These are phyloP conservation scores for Orchesella cincta DNA, from an alignment of 1,140 invertebrate genomes.

Conservation along the genomic window DNA sequence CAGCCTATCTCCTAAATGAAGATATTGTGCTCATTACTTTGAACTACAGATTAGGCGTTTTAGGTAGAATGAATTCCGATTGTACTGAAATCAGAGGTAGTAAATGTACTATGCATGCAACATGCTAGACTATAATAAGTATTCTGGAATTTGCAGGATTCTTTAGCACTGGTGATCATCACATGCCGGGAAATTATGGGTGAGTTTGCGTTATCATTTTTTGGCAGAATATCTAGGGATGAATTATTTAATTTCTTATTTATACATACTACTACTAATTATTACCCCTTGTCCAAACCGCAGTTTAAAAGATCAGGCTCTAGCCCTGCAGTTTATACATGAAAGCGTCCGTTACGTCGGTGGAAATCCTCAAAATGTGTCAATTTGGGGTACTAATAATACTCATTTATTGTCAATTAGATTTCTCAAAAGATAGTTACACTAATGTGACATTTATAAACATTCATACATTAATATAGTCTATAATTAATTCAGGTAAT, in stretches of 20 bases:
- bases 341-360: neutral
- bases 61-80: too few relatives aligned
- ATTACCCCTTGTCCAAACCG: neutral
- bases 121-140: too few relatives aligned
- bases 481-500: neutral
- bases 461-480: too few relatives aligned
- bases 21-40: slow-evolving; percentile 67
- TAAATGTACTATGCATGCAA: too few relatives aligned
- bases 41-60: slow-evolving; percentile 66
- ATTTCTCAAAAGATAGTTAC: too few relatives aligned
- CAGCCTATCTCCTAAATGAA: slow-evolving; percentile 64
- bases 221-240: too few relatives aligned
- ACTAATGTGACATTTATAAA: too few relatives aligned
- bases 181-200: slow-evolving; percentile 40
- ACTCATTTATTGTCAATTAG: too few relatives aligned
- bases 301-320: neutral
- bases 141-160: slow-evolving; percentile 37
- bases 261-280: neutral
- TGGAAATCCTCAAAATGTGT: neutral
- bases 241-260: neutral
- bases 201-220: too few relatives aligned
- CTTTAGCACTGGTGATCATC: slow-evolving; percentile 34
- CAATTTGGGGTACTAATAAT: neutral
- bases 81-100: too few relatives aligned
- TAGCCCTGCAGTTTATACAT: neutral